phyloP scores from a whole-genome alignment of 2,797 vertebrate genomes.

The Tangara arthus region DNA sequence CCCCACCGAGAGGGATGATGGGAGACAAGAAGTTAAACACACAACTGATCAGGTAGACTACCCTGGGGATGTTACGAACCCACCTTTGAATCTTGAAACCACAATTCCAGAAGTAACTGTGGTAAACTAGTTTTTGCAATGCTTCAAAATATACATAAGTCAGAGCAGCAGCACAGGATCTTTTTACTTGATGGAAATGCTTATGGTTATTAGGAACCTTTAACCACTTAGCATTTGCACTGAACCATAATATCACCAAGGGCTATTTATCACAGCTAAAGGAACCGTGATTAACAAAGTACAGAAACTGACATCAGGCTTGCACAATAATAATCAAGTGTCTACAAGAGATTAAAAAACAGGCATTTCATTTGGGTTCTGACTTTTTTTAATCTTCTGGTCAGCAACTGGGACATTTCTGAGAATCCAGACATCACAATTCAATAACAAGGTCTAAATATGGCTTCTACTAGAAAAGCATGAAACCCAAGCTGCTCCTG shows the following conservation, averaged over 20 bases:
- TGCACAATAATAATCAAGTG: neutral
- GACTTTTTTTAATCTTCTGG: neutral
- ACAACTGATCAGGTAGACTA: neutral
- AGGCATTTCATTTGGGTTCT: neutral
- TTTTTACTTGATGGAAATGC: neutral
- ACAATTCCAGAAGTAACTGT: neutral
- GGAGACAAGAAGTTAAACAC: neutral
- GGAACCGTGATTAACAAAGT: neutral
- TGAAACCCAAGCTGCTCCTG: neutral
- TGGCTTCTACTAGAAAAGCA: neutral
- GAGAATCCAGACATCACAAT: neutral
- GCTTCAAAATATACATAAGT: neutral
- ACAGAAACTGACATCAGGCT: neutral
- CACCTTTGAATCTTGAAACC: neutral
- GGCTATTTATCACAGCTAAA: neutral
- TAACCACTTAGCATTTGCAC: conserved; percentile 1
- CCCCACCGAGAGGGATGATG: neutral
- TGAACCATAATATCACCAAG: neutral
- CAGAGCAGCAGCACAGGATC: neutral
- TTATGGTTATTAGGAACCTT: neutral
- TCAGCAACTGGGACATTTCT: neutral
- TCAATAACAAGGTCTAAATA: conserved; percentile 15
- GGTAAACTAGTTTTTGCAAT: neutral
- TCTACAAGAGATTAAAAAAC: neutral
- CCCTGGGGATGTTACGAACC: neutral